Evolutionary conservation across 2,888 invertebrate genomes (phyloP).

Genomic region (Melipona beecheii): DNA sequence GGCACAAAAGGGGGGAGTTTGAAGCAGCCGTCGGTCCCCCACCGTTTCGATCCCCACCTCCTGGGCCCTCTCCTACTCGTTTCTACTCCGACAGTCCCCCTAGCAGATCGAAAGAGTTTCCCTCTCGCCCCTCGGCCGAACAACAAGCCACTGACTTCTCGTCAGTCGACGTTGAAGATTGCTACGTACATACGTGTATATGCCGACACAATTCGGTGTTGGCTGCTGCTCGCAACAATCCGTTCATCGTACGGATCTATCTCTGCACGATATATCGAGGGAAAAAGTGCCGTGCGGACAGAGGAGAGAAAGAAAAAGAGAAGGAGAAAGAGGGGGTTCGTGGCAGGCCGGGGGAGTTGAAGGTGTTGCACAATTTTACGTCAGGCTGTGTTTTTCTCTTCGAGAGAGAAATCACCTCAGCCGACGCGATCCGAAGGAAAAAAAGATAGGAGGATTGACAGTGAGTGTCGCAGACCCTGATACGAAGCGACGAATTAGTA

Average conservation of each 20-base stretch:
- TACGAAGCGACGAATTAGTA: constrained; percentile 39
- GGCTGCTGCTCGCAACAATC: constrained; percentile 25
- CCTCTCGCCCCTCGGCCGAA: constrained; percentile 53
- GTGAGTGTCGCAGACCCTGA: constrained; percentile 55
- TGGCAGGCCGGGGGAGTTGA: constrained; percentile 27
- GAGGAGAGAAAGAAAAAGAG: constrained; percentile 17
- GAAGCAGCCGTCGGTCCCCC: constrained; percentile 60
- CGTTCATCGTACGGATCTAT: constrained; percentile 27
- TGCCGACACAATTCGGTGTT: constrained; percentile 47
- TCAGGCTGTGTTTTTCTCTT: constrained; percentile 12
- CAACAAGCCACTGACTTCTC: constrained; percentile 72
- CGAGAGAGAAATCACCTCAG: constrained; percentile 18
- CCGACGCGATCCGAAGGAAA: constrained; percentile 7
- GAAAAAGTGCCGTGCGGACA: constrained; percentile 40
- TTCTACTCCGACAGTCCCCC: constrained; percentile 57
- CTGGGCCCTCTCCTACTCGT: constrained; percentile 52
- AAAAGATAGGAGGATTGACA: constrained; percentile 45
- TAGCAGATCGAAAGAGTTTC: constrained; percentile 50
- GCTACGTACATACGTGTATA: constrained; percentile 60
- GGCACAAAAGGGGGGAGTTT: constrained; percentile 38
- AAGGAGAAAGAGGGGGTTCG: constrained; percentile 21
- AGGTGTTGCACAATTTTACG: constrained; percentile 48
- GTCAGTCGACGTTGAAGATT: constrained; percentile 73
- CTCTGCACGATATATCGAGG: constrained; percentile 47
- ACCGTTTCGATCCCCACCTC: constrained; percentile 51